These are phyloP conservation scores for Percopsis omiscomaycus DNA, from an alignment of 2,797 vertebrate genomes.

Conservation along the genomic window DNA sequence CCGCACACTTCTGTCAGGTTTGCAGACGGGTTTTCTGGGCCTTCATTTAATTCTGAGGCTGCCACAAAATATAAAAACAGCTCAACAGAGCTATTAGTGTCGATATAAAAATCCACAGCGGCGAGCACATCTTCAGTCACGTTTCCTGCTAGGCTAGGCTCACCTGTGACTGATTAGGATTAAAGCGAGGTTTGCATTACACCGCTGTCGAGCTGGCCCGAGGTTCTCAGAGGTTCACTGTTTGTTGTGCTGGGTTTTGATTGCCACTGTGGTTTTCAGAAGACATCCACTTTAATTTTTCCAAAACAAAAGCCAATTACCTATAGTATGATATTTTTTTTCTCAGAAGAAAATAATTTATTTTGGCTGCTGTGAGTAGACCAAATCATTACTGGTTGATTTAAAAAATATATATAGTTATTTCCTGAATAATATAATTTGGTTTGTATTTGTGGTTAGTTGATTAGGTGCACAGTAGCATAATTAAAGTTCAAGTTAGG, in stretches of 20 bases:
- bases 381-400: neutral
- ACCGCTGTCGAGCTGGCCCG: constrained; percentile 8
- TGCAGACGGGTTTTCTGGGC: constrained; percentile 46
- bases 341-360: constrained; percentile 14
- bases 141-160: constrained; percentile 53
- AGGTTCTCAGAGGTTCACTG: constrained; percentile 44
- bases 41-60: constrained; percentile 24
- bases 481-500: constrained; percentile 33
- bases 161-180: constrained; percentile 47
- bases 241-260: constrained; percentile 55
- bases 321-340: neutral
- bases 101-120: constrained; percentile 18
- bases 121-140: constrained; percentile 47
- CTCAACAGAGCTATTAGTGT: constrained; percentile 33
- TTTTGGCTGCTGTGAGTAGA: constrained; percentile 19
- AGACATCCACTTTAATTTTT: constrained; percentile 27
- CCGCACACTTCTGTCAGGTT: constrained; percentile 31
- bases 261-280: constrained; percentile 46
- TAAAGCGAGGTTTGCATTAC: constrained; percentile 22
- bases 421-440: neutral
- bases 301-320: constrained; percentile 13
- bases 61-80: constrained; percentile 32
- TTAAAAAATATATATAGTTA: neutral
- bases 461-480: constrained; percentile 5
- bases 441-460: neutral